phyloP scores from a whole-genome alignment of 2,888 invertebrate species.

The Drosophila paranaensis region DNA sequence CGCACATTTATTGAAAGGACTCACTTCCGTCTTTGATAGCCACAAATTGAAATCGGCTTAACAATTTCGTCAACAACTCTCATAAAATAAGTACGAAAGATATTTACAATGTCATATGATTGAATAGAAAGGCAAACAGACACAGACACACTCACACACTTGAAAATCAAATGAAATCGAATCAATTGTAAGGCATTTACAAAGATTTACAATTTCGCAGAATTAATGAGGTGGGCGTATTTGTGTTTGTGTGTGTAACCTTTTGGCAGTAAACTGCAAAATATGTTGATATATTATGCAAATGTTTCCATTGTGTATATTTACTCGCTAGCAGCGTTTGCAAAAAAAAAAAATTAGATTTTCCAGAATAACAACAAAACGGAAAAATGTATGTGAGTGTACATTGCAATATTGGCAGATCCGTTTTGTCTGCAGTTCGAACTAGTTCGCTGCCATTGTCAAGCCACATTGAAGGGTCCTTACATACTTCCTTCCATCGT shows the following conservation, averaged over 20 bases:
- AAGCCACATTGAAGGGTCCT: constrained; percentile 62
- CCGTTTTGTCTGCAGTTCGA: constrained; percentile 48
- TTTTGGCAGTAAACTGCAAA: constrained; percentile 43
- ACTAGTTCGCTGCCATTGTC: constrained; percentile 46
- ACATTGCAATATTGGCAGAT: constrained; percentile 71
- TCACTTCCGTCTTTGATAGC: constrained; percentile 46
- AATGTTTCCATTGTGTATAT: constrained; percentile 49
- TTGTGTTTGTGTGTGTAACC: constrained; percentile 29
- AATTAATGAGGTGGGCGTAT: constrained; percentile 49
- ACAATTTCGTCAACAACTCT: constrained; percentile 63
- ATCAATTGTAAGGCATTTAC: constrained; percentile 69
- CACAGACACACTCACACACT: constrained; percentile 11
- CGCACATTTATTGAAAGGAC: constrained; percentile 2
- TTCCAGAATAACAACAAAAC: constrained; percentile 31
- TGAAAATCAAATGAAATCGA: constrained; percentile 64
- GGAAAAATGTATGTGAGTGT: constrained; percentile 19
- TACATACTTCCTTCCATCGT: constrained; percentile 45
- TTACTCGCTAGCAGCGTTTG: constrained; percentile 38
- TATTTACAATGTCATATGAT: constrained; percentile 63
- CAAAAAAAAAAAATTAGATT: constrained; percentile 41
- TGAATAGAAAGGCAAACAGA: constrained; percentile 34
- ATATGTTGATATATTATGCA: constrained; percentile 67
- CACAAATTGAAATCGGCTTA: constrained; percentile 61
- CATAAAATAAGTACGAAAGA: constrained; percentile 52
- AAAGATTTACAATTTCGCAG: constrained; percentile 57